Evolutionary conservation across 2,888 invertebrate genomes (phyloP).

Genomic region (Dynastes grantii): DNA sequence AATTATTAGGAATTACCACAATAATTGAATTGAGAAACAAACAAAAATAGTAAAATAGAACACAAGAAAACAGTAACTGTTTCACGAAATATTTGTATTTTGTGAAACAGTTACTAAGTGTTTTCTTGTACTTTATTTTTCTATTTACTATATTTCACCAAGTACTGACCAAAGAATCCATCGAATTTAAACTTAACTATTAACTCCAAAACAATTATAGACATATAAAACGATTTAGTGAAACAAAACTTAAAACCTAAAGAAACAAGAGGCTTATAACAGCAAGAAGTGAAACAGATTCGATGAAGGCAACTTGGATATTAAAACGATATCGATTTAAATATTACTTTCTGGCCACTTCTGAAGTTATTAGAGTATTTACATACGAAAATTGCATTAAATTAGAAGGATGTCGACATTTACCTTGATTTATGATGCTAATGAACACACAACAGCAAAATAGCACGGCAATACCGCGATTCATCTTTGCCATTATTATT

Average conservation of each 20-base stretch:
- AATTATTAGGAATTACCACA: not conserved
- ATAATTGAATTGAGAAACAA: not conserved
- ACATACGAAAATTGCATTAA: not conserved
- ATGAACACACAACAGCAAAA: conserved; percentile 58
- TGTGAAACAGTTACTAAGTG: too few relatives aligned
- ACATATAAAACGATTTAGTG: too few relatives aligned
- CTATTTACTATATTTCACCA: too few relatives aligned
- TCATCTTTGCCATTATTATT: conserved; percentile 53
- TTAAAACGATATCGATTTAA: conserved; percentile 21
- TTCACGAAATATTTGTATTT: too few relatives aligned
- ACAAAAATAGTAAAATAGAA: not conserved
- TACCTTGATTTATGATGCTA: conserved; percentile 58
- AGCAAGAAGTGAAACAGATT: not conserved
- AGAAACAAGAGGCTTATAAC: not conserved
- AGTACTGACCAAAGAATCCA: too few relatives aligned
- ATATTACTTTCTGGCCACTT: conserved; percentile 14
- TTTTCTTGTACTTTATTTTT: too few relatives aligned
- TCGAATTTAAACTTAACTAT: too few relatives aligned
- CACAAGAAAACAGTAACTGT: too few relatives aligned
- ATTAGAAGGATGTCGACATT: not conserved
- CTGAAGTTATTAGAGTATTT: conserved; percentile 11
- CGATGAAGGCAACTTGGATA: not conserved
- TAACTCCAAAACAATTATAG: too few relatives aligned
- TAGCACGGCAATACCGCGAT: conserved; percentile 54
- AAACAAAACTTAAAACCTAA: not conserved